These are phyloP conservation scores for Phylloscopus trochiloides DNA, from an alignment of 2,113 vertebrate genomes.

Conservation along the genomic window DNA sequence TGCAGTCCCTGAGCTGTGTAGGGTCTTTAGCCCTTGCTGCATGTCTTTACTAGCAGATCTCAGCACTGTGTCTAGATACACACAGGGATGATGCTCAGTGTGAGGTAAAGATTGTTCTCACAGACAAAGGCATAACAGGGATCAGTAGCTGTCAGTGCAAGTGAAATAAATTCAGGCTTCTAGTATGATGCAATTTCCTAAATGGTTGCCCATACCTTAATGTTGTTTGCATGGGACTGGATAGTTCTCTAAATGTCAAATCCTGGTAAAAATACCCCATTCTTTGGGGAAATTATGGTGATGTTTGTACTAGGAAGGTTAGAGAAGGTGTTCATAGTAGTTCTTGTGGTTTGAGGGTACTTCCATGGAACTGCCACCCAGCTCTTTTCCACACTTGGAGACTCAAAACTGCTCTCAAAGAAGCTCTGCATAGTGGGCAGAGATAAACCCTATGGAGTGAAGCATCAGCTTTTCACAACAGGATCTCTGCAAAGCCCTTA, in stretches of 20 bases:
- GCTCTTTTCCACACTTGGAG: background rate
- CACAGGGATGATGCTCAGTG: rapidly evolving
- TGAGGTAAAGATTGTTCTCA: background rate
- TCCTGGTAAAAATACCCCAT: background rate
- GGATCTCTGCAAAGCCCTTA: background rate
- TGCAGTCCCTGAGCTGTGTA: background rate
- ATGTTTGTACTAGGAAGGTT: background rate
- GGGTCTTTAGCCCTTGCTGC: background rate
- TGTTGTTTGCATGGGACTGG: background rate
- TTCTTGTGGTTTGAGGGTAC: background rate
- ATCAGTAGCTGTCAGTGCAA: background rate
- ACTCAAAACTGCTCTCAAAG: background rate
- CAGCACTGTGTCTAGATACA: background rate
- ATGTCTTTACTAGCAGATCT: background rate
- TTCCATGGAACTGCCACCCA: background rate
- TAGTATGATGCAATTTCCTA: background rate
- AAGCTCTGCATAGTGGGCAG: background rate
- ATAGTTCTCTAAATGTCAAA: background rate
- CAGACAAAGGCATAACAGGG: background rate
- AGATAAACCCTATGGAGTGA: background rate
- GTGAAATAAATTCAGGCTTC: background rate
- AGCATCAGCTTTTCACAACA: background rate
- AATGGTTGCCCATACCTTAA: background rate
- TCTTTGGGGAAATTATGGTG: background rate
- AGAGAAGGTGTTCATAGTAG: background rate